These are phyloP conservation scores for Cloeon dipterum DNA, from an alignment of 2,888 invertebrate species.

Conservation along the genomic window DNA sequence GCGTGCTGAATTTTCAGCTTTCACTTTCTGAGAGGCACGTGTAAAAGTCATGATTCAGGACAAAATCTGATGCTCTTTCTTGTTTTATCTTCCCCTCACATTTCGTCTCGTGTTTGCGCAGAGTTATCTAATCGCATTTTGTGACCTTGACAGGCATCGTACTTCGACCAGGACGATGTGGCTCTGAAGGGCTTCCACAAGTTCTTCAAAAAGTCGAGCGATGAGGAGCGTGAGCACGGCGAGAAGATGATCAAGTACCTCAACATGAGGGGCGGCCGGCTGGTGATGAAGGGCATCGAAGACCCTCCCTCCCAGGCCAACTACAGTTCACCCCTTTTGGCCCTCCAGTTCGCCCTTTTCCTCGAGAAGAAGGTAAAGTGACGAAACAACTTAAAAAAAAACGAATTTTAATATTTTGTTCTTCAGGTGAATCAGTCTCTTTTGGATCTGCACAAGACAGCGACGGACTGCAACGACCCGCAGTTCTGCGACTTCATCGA, in stretches of 20 bases:
- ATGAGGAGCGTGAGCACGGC: conserved; percentile 64
- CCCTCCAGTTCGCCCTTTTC: conserved; percentile 5
- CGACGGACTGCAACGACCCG: conserved; percentile 37
- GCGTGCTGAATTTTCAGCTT: too few species aligned
- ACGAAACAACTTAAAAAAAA: neutral
- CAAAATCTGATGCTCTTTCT: too few species aligned
- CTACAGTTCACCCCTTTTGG: conserved; percentile 1
- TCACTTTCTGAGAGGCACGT: too few species aligned
- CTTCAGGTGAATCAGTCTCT: conserved; percentile 24
- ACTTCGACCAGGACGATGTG: conserved; percentile 64
- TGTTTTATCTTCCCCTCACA: too few species aligned
- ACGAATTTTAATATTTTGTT: neutral
- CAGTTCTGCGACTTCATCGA: conserved; percentile 54
- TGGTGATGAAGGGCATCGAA: conserved; percentile 36
- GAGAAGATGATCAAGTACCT: conserved; percentile 44
- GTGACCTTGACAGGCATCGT: conserved; percentile 50
- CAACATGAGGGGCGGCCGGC: conserved; percentile 54
- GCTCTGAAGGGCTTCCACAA: conserved; percentile 42
- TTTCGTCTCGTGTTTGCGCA: too few species aligned
- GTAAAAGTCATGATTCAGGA: too few species aligned
- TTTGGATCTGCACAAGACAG: conserved; percentile 37
- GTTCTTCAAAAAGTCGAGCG: conserved; percentile 48
- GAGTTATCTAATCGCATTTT: too few species aligned
- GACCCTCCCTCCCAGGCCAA: conserved; percentile 10
- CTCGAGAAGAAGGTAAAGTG: conserved; percentile 4